Evolutionary conservation across 2,113 vertebrate genomes (phyloP).

Genomic region (Syngnathus typhle): DNA sequence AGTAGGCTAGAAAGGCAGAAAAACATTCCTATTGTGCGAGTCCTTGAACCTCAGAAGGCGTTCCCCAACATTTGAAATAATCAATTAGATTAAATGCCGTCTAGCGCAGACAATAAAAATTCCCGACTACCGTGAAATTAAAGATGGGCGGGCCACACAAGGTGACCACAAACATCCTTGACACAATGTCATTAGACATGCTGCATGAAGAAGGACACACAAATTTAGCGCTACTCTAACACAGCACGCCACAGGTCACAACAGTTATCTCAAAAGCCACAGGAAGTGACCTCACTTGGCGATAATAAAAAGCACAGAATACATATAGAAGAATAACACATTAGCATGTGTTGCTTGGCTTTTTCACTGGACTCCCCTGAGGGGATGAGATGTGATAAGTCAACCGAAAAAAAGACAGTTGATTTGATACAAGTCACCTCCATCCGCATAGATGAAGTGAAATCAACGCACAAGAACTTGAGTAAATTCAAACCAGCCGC

Average conservation of each 20-base stretch:
- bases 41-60: neutral
- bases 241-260: too few relatives aligned
- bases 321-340: neutral
- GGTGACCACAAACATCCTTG: neutral
- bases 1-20: neutral
- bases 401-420: neutral
- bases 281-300: neutral
- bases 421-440: neutral
- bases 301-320: neutral
- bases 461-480: neutral
- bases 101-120: neutral
- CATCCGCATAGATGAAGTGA: neutral
- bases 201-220: neutral
- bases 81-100: conserved; percentile 1
- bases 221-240: neutral
- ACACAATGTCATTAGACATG: neutral
- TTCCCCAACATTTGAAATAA: neutral
- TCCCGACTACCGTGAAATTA: neutral
- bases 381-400: neutral
- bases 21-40: neutral
- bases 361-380: neutral
- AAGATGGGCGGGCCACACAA: neutral
- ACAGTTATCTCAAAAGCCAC: neutral
- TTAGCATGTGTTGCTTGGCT: neutral
- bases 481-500: neutral